phyloP scores from a whole-genome alignment of 1,140 invertebrate genomes.

The Bombus difficillimus region DNA sequence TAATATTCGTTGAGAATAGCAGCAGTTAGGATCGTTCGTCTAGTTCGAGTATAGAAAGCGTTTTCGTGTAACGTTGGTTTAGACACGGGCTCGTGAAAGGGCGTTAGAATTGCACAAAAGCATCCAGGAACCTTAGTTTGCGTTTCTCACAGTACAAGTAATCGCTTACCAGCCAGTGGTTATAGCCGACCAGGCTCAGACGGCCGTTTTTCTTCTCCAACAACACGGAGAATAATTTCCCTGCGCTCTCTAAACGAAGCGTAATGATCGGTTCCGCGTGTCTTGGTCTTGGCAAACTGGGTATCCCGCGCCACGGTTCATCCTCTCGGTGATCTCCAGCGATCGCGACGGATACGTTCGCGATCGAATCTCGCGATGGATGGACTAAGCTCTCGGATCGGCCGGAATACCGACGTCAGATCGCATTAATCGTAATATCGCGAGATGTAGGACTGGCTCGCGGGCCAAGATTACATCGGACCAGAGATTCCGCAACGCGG shows the following conservation, averaged over 20 bases:
- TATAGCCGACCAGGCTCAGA: not conserved
- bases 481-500: constrained; percentile 66
- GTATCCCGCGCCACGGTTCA: too few relatives aligned
- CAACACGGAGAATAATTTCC: not conserved
- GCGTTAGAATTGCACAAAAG: not conserved
- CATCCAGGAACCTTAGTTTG: not conserved
- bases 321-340: not conserved
- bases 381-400: constrained; percentile 20
- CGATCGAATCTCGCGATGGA: constrained; percentile 22
- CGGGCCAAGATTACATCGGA: constrained; percentile 59
- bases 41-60: too few relatives aligned
- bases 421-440: constrained; percentile 72
- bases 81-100: not conserved
- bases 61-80: too few relatives aligned
- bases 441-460: constrained; percentile 50
- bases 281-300: not conserved
- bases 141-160: not conserved
- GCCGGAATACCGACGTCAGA: constrained; percentile 66
- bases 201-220: not conserved
- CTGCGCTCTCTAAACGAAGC: not conserved
- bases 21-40: too few relatives aligned
- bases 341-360: constrained; percentile 33
- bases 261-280: constrained; percentile 7
- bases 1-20: too few relatives aligned
- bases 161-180: not conserved